A percentile compares a stretch with the other conserved stretches of the same genome.
These are phyloP conservation scores for Chlorodrepanis virens DNA, from an alignment of 2,113 vertebrate species.

Conservation along the genomic window DNA sequence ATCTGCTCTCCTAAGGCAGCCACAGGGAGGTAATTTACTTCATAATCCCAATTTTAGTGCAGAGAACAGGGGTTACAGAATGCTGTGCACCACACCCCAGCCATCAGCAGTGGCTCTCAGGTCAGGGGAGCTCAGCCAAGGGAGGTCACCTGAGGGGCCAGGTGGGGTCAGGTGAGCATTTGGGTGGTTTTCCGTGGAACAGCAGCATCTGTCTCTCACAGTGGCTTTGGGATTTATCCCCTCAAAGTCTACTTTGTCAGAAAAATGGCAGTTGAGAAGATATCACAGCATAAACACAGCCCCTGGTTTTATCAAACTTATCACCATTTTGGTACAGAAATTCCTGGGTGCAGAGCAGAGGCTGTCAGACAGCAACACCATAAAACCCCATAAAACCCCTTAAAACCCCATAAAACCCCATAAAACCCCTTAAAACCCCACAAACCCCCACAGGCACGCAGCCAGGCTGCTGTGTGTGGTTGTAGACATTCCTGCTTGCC, in stretches of 20 bases:
- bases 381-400: not conserved
- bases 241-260: not conserved
- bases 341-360: not conserved
- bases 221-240: not conserved
- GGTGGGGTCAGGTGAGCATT: rapidly evolving
- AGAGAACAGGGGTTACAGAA: not conserved
- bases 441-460: not conserved
- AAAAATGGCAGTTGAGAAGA: not conserved
- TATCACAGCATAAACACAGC: not conserved
- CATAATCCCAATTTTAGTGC: too few species aligned
- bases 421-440: not conserved
- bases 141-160: not conserved
- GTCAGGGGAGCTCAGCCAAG: not conserved
- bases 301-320: not conserved
- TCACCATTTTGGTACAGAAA: not conserved
- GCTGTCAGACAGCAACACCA: not conserved
- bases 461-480: not conserved
- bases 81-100: not conserved
- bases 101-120: not conserved
- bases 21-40: not conserved
- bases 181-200: not conserved
- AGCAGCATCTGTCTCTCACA: not conserved
- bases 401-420: not conserved
- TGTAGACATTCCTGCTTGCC: rapidly evolving
- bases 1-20: not conserved